Base-by-base conservation (phyloP, 2,888 invertebrate genomes). In the Ernsta delagoae region DNA sequence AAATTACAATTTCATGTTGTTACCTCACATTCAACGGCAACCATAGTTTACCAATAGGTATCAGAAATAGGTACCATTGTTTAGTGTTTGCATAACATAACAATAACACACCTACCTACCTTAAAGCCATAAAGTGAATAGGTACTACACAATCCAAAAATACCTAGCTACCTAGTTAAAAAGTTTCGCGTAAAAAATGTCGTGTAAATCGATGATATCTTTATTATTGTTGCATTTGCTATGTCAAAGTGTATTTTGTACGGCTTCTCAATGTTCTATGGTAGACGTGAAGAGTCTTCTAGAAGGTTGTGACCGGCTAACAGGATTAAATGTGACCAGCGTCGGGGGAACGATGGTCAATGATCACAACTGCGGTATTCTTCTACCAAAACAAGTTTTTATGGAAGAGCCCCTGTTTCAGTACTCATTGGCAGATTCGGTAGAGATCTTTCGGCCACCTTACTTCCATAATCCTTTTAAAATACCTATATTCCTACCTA, bases 351-450 rank as follows among this genome's bases (percentile, higher is more conserved):
- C 92, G 0, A 86, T 92, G 31, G 84, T 93, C 5, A 88, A 92
- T 67, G 92, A 93, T 56, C 92, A 93, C 72, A 93, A 93, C 69
- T 93, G 93, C 70, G 92, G 92, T 73, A 86, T 91, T 3, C 73
- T 93, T 12, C 78, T 93, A 6, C 93, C 93, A 0, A 93, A 92
- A 72, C 90, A 91, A 82, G 91, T 92, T 4, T 93, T 93, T 71
- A 75, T 82, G 12, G 92, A 93, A 69, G 92, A 93, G 73, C 93
- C 93, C 0, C 74, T 88, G n/a, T 91, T 90, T 73, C 88, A 87
- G 72, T 92, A 86, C 70, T 62, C 77, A 39, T 70, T 85, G 61
- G 90, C 91, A 56, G 90, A 93, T 76, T 82, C 89, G 78, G 93
- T 92, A 82, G 71, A 16, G 74, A 48, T 45, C 31, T 8, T 4